A percentile compares a stretch with the other conserved stretches of the same genome.
Evolutionary conservation across 1,140 invertebrate genomes (phyloP).

Genomic region (Archegozetes longisetosus): DNA sequence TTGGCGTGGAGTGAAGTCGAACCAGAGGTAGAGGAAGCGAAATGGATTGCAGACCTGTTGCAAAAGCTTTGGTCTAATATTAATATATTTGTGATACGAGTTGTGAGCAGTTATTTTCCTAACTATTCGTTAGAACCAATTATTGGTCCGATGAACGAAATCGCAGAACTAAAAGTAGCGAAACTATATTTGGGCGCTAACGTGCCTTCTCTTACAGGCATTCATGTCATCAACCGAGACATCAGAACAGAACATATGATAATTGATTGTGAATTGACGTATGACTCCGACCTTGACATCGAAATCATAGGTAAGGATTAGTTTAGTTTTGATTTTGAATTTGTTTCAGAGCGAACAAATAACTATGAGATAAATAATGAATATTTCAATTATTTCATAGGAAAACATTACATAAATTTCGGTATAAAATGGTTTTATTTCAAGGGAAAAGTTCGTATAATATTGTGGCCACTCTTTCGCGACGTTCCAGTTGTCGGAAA

Average conservation of each 20-base stretch:
- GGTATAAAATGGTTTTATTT: neutral
- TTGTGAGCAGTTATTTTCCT: neutral
- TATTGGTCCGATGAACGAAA: neutral
- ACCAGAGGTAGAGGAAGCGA: neutral
- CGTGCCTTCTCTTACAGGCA: neutral
- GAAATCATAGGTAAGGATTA: neutral
- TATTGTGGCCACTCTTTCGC: neutral
- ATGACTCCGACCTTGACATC: neutral
- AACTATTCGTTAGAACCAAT: neutral
- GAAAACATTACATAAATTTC: neutral
- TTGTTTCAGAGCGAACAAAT: neutral
- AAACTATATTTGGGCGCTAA: neutral
- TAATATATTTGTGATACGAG: neutral
- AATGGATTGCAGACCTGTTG: neutral
- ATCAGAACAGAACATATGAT: neutral
- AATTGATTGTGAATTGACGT: neutral
- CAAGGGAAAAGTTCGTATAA: neutral
- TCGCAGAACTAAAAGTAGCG: neutral
- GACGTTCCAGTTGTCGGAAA: neutral
- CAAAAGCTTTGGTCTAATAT: neutral
- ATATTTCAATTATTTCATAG: neutral
- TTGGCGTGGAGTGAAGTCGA: neutral
- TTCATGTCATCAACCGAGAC: neutral
- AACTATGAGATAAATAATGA: no score
- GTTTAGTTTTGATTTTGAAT: neutral